Conservation (phyloP, 2,888 invertebrate species). For the Unio pictorum region DNA sequence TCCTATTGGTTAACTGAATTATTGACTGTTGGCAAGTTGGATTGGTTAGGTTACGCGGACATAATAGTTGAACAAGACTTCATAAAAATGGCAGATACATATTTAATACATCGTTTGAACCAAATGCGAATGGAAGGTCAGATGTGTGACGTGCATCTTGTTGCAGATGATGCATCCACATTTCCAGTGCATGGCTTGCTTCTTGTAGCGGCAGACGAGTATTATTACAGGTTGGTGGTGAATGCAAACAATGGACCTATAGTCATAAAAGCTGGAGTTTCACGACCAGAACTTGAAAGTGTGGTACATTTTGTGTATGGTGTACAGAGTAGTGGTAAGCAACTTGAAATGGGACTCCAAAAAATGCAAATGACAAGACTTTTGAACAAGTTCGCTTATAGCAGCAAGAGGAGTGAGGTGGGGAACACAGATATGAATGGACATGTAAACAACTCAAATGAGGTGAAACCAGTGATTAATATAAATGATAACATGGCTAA, state of each 20-base stretch:
- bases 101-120: conserved; percentile 16
- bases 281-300: conserved; percentile 3
- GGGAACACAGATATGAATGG: no score
- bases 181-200: conserved; percentile 32
- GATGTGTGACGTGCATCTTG: conserved; percentile 40
- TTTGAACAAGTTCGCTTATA: no score
- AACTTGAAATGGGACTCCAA: background rate
- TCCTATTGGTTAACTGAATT: no score
- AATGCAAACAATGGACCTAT: background rate
- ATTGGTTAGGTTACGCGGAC: no score
- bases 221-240: conserved; percentile 1
- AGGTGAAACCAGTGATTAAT: no score
- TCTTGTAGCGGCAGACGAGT: conserved; percentile 32
- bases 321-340: conserved; percentile 3
- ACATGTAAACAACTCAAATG: no score
- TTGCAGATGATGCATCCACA: conserved; percentile 22
- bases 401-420: no score
- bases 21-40: no score
- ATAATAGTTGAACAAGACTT: no score
- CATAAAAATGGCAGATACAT: background rate
- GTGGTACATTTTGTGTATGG: conserved; percentile 19
- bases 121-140: conserved; percentile 17
- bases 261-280: conserved; percentile 8
- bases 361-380: no score
- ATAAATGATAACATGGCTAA: no score